phyloP scores from a whole-genome alignment of 2,113 vertebrate species.

The Gambusia affinis region DNA sequence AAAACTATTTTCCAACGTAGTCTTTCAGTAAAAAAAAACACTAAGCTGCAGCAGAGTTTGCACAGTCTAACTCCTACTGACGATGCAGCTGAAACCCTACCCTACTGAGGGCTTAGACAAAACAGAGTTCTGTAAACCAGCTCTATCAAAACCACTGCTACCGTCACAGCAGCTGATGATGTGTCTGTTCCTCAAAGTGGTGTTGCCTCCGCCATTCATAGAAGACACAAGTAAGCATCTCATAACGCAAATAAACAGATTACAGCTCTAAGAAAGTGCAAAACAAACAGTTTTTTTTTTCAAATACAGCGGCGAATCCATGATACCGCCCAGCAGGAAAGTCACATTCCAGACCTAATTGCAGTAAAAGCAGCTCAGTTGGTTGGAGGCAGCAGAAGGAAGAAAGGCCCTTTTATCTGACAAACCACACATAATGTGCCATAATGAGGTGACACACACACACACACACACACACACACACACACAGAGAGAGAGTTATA shows the following conservation, averaged over 20 bases:
- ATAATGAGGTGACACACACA: conserved; percentile 2
- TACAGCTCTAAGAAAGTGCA: background rate
- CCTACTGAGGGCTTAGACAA: background rate
- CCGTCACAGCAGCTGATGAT: background rate
- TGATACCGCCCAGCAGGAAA: conserved; percentile 47
- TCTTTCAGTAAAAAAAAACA: background rate
- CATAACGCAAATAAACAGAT: background rate
- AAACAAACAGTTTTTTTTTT: conserved; percentile 15
- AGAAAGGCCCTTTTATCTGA: conserved; percentile 34
- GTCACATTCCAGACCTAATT: conserved; percentile 63
- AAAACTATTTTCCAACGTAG: background rate
- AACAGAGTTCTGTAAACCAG: background rate
- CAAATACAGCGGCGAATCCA: conserved; percentile 16
- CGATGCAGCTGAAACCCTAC: background rate
- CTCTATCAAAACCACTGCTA: background rate
- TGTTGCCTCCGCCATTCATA: background rate
- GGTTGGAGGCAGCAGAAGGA: conserved; percentile 18
- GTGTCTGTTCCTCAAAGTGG: background rate
- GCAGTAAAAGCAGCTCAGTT: conserved; percentile 51
- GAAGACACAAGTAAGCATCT: background rate
- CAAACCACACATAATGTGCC: background rate
- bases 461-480: background rate
- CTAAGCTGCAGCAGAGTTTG: background rate
- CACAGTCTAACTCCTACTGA: background rate
- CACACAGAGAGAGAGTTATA: background rate